phyloP scores from a whole-genome alignment of 2,113 vertebrate species.

The Pan troglodytes region NHGRI_mPanTro3-v2.1_pri NC_072415.2:26137501-26138000 shows the following conservation, averaged over 20 bases:
- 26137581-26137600: neutral
- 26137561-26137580: neutral
- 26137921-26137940: neutral
- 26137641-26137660: neutral
- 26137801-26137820: neutral
- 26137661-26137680: too few species aligned
- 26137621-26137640: too few species aligned
- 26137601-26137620: neutral
- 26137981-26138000: neutral
- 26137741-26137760: too few species aligned
- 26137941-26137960: neutral
- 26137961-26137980: neutral
- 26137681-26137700: neutral
- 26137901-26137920: neutral
- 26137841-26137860: neutral
- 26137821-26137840: neutral
- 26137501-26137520: neutral
- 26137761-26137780: neutral
- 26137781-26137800: neutral
- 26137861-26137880: neutral
- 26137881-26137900: neutral
- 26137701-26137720: rapidly evolving
- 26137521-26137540: neutral
- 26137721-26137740: neutral
- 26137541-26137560: neutral